Conservation (phyloP, 2,113 vertebrate genomes). For the Myodes glareolus region DNA sequence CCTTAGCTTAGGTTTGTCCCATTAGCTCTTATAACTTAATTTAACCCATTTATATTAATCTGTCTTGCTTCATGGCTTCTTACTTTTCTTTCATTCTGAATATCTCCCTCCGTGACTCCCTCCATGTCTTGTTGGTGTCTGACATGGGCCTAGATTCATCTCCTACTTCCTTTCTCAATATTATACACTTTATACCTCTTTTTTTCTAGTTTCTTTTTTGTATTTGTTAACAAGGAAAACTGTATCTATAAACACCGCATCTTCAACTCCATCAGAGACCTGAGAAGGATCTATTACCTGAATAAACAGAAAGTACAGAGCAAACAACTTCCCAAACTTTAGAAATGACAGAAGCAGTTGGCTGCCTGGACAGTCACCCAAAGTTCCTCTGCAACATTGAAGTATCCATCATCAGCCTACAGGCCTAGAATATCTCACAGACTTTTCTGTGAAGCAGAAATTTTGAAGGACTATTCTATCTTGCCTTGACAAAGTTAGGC, state of each 20-base stretch:
- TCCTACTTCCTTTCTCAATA: neutral
- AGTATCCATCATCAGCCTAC: neutral
- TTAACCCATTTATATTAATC: neutral
- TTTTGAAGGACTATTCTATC: neutral
- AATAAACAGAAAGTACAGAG: neutral
- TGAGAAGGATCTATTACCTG: neutral
- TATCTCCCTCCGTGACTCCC: neutral
- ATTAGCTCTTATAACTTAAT: neutral
- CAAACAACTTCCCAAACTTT: neutral
- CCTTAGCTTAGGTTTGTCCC: neutral
- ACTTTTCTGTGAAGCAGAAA: neutral
- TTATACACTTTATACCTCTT: neutral
- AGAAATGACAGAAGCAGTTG: neutral
- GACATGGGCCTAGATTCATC: neutral
- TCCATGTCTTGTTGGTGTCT: neutral
- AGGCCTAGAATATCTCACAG: neutral
- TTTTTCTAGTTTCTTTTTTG: neutral
- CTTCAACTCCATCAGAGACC: neutral
- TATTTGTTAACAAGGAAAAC: neutral
- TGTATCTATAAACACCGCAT: neutral
- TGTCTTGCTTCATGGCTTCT: neutral
- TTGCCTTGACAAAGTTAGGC: neutral
- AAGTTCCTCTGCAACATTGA: neutral
- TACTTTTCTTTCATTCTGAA: neutral
- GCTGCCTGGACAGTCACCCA: neutral